phyloP scores from a whole-genome alignment of 1,140 invertebrate species.

The Orchesella cincta region DNA sequence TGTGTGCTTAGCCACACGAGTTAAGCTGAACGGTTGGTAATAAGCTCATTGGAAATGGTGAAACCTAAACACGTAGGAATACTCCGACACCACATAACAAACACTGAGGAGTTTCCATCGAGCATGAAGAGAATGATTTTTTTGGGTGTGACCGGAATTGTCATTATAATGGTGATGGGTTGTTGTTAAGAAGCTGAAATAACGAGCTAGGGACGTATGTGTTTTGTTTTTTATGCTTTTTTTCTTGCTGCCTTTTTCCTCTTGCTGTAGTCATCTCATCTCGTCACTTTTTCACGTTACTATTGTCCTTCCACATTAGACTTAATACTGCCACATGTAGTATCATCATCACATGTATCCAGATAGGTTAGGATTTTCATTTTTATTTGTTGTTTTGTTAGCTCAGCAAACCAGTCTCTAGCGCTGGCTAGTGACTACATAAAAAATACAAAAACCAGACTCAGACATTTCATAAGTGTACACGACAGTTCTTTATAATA shows the following conservation, averaged over 20 bases:
- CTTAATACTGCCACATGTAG: neutral
- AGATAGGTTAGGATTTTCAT: too few relatives aligned
- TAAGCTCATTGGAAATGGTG: neutral
- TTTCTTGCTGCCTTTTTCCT: neutral
- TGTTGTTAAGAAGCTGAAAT: neutral
- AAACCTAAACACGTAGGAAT: too few relatives aligned
- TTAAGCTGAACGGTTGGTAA: neutral
- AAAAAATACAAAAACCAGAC: too few relatives aligned
- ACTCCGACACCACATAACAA: conserved; percentile 11
- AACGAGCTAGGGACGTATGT: neutral
- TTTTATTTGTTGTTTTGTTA: too few relatives aligned
- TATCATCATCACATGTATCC: neutral
- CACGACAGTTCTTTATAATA: too few relatives aligned
- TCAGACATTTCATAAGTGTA: too few relatives aligned
- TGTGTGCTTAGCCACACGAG: too few relatives aligned
- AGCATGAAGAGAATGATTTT: neutral
- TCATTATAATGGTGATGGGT: neutral
- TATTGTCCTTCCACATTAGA: neutral
- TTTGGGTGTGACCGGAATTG: conserved; percentile 1
- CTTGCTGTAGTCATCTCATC: neutral
- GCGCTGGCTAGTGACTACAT: too few relatives aligned
- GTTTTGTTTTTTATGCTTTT: neutral
- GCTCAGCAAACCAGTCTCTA: too few relatives aligned
- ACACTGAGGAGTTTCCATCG: neutral
- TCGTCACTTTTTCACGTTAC: neutral